phyloP scores from a whole-genome alignment of 1,140 invertebrate species.

The Drosophila yakuba region DNA sequence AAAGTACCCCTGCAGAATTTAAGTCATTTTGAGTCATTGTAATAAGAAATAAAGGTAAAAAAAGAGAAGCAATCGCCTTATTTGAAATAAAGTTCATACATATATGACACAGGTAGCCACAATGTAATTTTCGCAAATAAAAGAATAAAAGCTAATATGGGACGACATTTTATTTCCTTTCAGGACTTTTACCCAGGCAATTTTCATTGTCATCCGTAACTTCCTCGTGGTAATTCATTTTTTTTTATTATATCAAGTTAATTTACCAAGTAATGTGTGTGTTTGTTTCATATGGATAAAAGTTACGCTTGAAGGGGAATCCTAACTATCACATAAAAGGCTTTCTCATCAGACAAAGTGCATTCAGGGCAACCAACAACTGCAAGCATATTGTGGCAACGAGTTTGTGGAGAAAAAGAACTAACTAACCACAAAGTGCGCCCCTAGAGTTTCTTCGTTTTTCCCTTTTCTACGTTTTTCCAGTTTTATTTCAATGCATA shows the following conservation, averaged over 20 bases:
- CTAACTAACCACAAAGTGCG: conserved; percentile 27
- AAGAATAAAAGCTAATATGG: not conserved
- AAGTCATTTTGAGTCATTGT: too few species aligned
- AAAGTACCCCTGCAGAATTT: too few species aligned
- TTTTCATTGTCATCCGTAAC: not conserved
- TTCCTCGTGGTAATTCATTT: not conserved
- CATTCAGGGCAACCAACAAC: conserved; percentile 41
- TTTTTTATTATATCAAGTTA: not conserved
- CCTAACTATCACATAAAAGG: not conserved
- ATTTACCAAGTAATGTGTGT: too few species aligned
- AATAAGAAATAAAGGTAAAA: not conserved
- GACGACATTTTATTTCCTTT: not conserved
- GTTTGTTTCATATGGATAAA: not conserved
- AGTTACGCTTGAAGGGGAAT: not conserved
- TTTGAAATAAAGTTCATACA: not conserved
- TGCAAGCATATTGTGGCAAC: conserved; percentile 37
- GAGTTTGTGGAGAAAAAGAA: conserved; percentile 15
- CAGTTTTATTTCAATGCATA: conserved; percentile 32
- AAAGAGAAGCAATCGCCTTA: not conserved
- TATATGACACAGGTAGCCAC: not conserved
- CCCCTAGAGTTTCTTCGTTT: conserved; percentile 32
- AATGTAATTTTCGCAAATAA: not conserved
- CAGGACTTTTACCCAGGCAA: not conserved
- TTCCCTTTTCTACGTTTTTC: conserved; percentile 8
- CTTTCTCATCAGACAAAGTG: conserved; percentile 58